Base-by-base conservation (phyloP, 2,113 vertebrate genomes). In the Baryphthengus martii region DNA sequence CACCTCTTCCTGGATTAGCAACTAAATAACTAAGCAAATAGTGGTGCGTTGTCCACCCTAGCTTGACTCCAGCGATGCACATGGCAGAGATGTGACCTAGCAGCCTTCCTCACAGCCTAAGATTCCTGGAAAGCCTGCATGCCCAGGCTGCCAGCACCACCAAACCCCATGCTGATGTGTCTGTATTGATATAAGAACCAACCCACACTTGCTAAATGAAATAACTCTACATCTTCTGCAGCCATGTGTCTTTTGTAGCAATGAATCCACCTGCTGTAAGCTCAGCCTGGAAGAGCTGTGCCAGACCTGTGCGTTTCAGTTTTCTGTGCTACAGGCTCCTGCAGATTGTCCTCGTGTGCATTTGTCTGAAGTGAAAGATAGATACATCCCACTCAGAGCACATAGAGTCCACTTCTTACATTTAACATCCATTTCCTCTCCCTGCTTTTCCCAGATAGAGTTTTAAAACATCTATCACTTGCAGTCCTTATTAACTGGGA, bases 61-160 rank as follows among this genome's bases (percentile, higher is more conserved):
- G 28, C 33, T 58, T 52, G 49, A 70, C 33, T 75, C 42, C 56
- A 70, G 42, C 14, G 55, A 56, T 0, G 3, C 5, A 5, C 17
- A 14, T 7, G 23, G 25, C 50, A 52, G 33, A 52, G 28, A 35
- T 16, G 8, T 62, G 61, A 47, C 44, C 18, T 1, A 35, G 25
- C 42, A 45, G 33, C 42, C 49, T 85, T 59, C n/a, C 42, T 26
- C 24, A 8, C n/a, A 53, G 50, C 25, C n/a, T 39, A 17, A 17
- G 7, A 28, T 9, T 79, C 45, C 73, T 39, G 31, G 31, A 55
- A 79, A 79, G 9, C 17, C 52, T 24, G 11, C 17, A 26, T 19
- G 10, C 14, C 6, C 0, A 0, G 26, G 10, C 39, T 44, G 49
- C 17, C 35, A 77, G 21, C 52, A 21, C 25, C 39, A 49, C 26